A percentile compares a stretch with the other conserved stretches of the same genome.
These are phyloP conservation scores for Aegypius monachus DNA, from an alignment of 2,113 vertebrate genomes.

Conservation along the genomic window DNA sequence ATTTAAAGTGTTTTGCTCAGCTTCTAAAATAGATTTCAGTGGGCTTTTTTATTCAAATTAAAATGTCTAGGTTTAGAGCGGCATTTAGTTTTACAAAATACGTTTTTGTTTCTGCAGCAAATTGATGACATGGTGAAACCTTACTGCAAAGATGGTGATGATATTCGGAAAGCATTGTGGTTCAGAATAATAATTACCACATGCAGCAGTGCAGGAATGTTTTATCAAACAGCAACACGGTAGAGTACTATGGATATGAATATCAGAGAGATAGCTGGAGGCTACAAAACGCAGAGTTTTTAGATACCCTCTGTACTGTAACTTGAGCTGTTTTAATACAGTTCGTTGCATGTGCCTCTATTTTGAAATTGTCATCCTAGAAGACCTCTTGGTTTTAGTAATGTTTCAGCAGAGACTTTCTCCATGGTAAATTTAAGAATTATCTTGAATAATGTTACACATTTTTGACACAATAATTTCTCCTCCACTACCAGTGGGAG, in stretches of 20 bases:
- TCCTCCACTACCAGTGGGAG: background rate
- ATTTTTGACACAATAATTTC: background rate
- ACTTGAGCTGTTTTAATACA: background rate
- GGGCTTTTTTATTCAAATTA: background rate
- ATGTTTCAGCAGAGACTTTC: background rate
- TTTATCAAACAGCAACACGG: constrained; percentile 86
- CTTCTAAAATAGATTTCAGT: background rate
- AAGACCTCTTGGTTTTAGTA: background rate
- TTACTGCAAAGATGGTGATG: constrained; percentile 88
- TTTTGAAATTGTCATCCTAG: background rate
- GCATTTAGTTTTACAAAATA: background rate
- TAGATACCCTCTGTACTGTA: background rate
- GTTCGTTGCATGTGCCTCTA: background rate
- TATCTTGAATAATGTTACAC: background rate
- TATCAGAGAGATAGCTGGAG: background rate
- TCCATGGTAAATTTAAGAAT: background rate
- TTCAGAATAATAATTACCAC: constrained; percentile 90
- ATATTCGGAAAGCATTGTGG: constrained; percentile 82
- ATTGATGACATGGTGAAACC: constrained; percentile 78
- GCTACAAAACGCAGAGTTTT: background rate
- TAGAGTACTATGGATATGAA: constrained; percentile 67
- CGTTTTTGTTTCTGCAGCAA: constrained; percentile 63
- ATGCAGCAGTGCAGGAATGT: constrained; percentile 88
- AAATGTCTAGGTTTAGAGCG: background rate
- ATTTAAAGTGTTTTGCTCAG: background rate